A percentile compares a stretch with the other conserved stretches of the same genome.
These are phyloP conservation scores for Linnaemya vulpina DNA, from an alignment of 2,888 invertebrate genomes.

Conservation along the genomic window DNA sequence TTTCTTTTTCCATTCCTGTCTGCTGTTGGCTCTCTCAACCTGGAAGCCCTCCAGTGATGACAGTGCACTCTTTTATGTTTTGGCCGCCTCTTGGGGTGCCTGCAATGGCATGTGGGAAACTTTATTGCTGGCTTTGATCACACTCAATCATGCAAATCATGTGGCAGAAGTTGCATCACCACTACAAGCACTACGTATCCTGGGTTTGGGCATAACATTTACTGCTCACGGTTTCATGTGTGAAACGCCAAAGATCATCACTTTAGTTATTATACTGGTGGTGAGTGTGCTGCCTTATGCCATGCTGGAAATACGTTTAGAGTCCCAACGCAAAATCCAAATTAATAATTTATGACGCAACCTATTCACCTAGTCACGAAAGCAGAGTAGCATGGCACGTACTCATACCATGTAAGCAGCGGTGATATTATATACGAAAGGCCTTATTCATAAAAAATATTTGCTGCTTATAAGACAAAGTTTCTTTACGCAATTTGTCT, in stretches of 20 bases:
- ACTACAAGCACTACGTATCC: conserved; percentile 85
- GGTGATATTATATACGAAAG: background rate
- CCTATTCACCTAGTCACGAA: conserved; percentile 81
- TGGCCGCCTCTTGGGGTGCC: conserved; percentile 93
- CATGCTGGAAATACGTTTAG: conserved; percentile 81
- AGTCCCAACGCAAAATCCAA: conserved; percentile 82
- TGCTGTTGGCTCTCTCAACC: conserved; percentile 89
- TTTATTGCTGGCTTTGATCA: conserved; percentile 83
- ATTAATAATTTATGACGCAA: conserved; percentile 82
- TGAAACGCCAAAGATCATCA: conserved; percentile 82
- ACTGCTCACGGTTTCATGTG: conserved; percentile 86
- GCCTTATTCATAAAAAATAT: no score
- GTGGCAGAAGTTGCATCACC: conserved; percentile 83
- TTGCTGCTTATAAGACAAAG: no score
- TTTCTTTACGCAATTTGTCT: no score
- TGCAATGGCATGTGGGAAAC: conserved; percentile 94
- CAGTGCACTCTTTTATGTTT: conserved; percentile 91
- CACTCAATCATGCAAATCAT: conserved; percentile 82
- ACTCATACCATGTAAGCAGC: conserved; percentile 80
- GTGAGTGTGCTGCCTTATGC: conserved; percentile 82
- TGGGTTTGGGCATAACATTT: conserved; percentile 87
- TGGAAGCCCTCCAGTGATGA: conserved; percentile 93
- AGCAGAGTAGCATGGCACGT: conserved; percentile 77
- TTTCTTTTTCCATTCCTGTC: conserved; percentile 90
- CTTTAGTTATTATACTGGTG: conserved; percentile 81